Conservation (phyloP, 2,888 invertebrate genomes). For the Aleiodes alternator region DNA sequence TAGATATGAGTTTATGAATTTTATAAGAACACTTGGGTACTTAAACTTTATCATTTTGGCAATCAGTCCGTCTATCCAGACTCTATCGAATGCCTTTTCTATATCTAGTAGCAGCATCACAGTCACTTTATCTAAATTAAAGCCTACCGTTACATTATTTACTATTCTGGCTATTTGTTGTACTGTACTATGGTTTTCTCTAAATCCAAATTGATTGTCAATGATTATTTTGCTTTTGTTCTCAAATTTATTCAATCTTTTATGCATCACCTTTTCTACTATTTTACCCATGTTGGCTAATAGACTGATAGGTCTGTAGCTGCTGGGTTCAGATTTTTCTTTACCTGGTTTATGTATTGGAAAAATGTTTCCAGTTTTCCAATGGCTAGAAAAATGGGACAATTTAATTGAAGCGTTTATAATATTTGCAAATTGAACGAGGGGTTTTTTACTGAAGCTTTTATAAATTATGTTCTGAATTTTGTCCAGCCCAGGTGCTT, state of each 20-base stretch:
- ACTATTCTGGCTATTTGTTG: constrained; percentile 58
- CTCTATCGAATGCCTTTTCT: constrained; percentile 67
- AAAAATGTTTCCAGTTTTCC: constrained; percentile 43
- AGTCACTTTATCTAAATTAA: constrained; percentile 60
- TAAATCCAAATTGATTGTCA: constrained; percentile 39
- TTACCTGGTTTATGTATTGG: constrained; percentile 47
- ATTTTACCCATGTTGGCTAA: constrained; percentile 41
- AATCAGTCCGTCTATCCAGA: constrained; percentile 55
- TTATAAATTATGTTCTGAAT: constrained; percentile 47
- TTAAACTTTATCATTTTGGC: no score
- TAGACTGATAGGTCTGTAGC: constrained; percentile 46
- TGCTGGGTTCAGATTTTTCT: constrained; percentile 35
- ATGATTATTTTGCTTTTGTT: constrained; percentile 34
- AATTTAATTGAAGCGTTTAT: constrained; percentile 35
- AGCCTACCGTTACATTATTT: constrained; percentile 57
- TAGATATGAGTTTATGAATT: constrained; percentile 59
- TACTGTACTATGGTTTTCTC: constrained; percentile 40
- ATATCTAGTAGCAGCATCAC: constrained; percentile 64
- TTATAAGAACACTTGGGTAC: constrained; percentile 49
- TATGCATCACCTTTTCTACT: constrained; percentile 32
- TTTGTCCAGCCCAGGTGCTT: constrained; percentile 42
- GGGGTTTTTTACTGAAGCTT: neutral
- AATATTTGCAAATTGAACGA: neutral
- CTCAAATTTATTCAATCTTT: constrained; percentile 30
- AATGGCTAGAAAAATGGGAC: constrained; percentile 36